phyloP scores from a whole-genome alignment of 2,888 invertebrate genomes.

The Limnephilus marmoratus region DNA sequence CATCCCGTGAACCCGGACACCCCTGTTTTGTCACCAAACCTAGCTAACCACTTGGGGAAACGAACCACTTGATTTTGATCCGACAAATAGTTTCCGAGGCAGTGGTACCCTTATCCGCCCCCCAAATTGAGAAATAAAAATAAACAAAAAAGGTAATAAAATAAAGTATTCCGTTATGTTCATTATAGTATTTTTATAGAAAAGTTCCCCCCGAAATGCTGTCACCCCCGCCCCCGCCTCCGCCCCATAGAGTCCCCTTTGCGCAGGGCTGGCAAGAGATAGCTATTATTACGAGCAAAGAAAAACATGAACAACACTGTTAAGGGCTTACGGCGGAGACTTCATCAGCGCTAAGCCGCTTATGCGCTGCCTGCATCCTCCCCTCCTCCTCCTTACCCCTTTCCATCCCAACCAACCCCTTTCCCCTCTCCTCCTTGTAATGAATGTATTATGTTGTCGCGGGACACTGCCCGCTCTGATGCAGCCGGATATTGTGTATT shows the following conservation, averaged over 20 bases:
- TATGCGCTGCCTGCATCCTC: slow-evolving; percentile 62
- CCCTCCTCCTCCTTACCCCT: neutral
- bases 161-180: neutral
- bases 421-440: slow-evolving; percentile 46
- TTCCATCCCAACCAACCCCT: neutral
- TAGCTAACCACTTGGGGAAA: too few species aligned
- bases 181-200: neutral
- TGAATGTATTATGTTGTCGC: slow-evolving; percentile 62
- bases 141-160: neutral
- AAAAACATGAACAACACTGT: slow-evolving; percentile 61
- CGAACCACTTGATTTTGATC: too few species aligned
- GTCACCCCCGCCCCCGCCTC: neutral
- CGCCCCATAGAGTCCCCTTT: neutral
- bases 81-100: too few species aligned
- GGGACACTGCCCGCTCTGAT: neutral
- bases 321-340: slow-evolving; percentile 54
- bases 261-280: slow-evolving; percentile 37
- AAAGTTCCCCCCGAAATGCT: neutral
- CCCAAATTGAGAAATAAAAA: too few species aligned
- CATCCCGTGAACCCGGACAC: too few species aligned
- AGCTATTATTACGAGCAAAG: slow-evolving; percentile 58
- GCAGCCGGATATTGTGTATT: neutral
- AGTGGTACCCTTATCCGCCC: too few species aligned
- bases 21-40: too few species aligned
- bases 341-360: slow-evolving; percentile 66